Evolutionary conservation across 2,113 vertebrate species (phyloP).

Genomic region (Steatornis caripensis): DNA sequence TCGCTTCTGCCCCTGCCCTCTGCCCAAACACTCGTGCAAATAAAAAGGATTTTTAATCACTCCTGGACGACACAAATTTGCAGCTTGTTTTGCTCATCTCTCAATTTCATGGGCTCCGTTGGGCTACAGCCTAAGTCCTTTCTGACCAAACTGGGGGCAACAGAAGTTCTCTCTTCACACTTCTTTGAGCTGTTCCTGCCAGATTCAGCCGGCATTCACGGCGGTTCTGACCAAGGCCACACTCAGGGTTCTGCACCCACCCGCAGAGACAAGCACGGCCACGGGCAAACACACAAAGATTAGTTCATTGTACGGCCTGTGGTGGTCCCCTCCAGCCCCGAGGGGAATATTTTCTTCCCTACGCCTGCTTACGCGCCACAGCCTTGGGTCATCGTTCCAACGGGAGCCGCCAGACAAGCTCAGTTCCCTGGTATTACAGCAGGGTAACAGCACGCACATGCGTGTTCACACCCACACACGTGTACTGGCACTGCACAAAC

Average conservation of each 20-base stretch:
- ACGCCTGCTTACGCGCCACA: rapidly evolving
- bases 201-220: rapidly evolving
- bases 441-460: rapidly evolving
- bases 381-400: not conserved
- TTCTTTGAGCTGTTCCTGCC: not conserved
- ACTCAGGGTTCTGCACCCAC: not conserved
- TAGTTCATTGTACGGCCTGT: rapidly evolving
- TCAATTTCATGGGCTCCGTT: rapidly evolving
- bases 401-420: not conserved
- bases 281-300: not conserved
- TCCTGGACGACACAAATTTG: too few relatives aligned
- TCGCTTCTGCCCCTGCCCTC: too few relatives aligned
- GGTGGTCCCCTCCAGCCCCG: not conserved
- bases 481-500: rapidly evolving
- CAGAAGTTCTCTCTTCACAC: rapidly evolving
- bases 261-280: rapidly evolving
- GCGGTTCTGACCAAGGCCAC: rapidly evolving
- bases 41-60: not conserved
- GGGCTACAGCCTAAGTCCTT: not conserved
- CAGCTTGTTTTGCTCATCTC: not conserved
- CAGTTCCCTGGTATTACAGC: too few relatives aligned
- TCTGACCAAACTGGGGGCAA: not conserved
- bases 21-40: not conserved
- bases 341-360: not conserved
- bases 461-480: rapidly evolving